Base-by-base conservation (phyloP, 2,797 vertebrate genomes). In the Platalea minor region DNA sequence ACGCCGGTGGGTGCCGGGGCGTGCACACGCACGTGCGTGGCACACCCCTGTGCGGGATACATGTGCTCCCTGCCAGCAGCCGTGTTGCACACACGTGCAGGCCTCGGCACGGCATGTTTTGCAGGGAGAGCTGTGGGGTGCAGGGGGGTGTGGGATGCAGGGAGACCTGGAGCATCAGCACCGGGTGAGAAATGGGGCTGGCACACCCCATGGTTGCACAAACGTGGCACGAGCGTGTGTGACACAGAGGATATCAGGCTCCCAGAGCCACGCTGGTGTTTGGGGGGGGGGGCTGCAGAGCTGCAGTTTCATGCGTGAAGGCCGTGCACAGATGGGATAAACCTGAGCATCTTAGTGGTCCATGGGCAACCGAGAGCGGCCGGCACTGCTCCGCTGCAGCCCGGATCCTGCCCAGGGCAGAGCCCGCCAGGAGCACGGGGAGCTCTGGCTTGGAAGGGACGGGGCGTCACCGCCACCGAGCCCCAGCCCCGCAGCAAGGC, bases 191-290 rank as follows among this genome's bases (percentile, higher is more conserved):
- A 29, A 6, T 0, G 45, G 24, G n/a, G 20, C 10, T 14, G 72
- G 13, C 60, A 5, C 59, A 4, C 3, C 26, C 85, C 16, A 0
- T 0, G 29, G 18, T 16, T 19, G 11, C 84, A 37, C 39, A 4
- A 4, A 4, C 0, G 3, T 21, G 43, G 10, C 68, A 48, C 41
- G 0, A 17, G 50, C 0, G 20, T 1, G 12, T 14, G 57, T 25
- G 65, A 21, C 74, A 17, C 3, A 1, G 31, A 5, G 50, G 41
- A 8, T 3, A 19, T 3, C 4, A 2, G 60, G 1, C n/a, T 53
- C 51, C 57, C 70, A 5, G 70, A 4, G 39, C 11, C 61, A 9
- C 3, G 0, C 33, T 3, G 41, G 31, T 6, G 26, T 4, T 3
- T 13, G 12, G 8, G 11, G 81, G 35, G 35, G 35, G 37, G 13